Evolutionary conservation across 2,113 vertebrate genomes (phyloP).

Genomic region (Vanacampus margaritifer): DNA sequence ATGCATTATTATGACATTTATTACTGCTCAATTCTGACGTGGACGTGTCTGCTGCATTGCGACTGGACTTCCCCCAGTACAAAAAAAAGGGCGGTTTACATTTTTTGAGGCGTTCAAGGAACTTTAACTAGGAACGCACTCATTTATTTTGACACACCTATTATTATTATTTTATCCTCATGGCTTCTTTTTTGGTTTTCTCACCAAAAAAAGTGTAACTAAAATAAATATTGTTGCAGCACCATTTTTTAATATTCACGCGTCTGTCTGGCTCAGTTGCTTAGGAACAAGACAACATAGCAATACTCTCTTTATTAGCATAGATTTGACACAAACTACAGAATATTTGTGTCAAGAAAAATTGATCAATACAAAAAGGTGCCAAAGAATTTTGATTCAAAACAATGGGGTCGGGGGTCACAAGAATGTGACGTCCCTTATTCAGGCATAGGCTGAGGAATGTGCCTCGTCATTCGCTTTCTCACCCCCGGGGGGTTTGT

Average conservation of each 20-base stretch:
- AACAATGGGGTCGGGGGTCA: not conserved
- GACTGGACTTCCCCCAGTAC: no score
- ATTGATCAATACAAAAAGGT: not conserved
- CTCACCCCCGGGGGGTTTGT: conserved; percentile 33
- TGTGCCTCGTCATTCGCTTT: conserved; percentile 51
- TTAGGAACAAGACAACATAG: not conserved
- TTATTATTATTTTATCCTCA: not conserved
- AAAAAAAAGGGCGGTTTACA: no score
- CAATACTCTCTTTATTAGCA: not conserved
- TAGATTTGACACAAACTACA: not conserved
- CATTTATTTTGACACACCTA: no score
- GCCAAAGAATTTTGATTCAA: not conserved
- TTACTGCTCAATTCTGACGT: no score
- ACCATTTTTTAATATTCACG: not conserved
- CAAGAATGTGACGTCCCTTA: conserved; percentile 13
- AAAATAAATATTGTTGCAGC: conserved; percentile 1
- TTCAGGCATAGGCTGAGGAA: conserved; percentile 44
- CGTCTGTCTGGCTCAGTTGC: conserved; percentile 1
- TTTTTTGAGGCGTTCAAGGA: no score
- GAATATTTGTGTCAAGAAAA: not conserved
- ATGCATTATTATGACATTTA: no score
- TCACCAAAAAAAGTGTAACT: not conserved
- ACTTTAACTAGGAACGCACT: no score
- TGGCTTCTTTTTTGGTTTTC: not conserved
- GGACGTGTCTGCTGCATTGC: no score